Evolutionary conservation across 2,888 invertebrate species (phyloP).

Genomic region (Enoplolaimus lenunculus): DNA sequence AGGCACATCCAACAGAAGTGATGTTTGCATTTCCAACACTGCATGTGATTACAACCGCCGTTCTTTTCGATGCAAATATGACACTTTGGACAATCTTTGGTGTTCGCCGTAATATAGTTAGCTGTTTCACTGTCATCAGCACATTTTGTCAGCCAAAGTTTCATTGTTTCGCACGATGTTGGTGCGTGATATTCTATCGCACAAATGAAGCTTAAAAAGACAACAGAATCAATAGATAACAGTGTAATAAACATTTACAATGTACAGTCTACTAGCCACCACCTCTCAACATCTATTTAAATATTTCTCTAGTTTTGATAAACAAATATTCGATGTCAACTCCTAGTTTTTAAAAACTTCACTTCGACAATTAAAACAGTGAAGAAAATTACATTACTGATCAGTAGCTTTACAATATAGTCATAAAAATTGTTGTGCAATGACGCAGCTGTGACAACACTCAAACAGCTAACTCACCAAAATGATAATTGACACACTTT

Average conservation of each 20-base stretch:
- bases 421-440: no score
- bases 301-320: no score
- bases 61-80: conserved; percentile 99
- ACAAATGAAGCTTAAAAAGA: conserved; percentile 58
- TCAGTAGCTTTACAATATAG: no score
- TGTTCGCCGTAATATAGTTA: conserved; percentile 96
- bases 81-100: conserved; percentile 94
- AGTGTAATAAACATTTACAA: neutral
- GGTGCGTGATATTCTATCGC: conserved; percentile 96
- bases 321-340: no score
- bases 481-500: conserved; percentile 13
- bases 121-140: conserved; percentile 99
- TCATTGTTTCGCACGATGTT: conserved; percentile 84
- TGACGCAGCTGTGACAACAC: no score
- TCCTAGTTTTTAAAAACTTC: neutral
- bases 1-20: conserved; percentile 99
- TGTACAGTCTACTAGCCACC: neutral
- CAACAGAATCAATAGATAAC: neutral
- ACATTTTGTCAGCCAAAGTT: conserved; percentile 96
- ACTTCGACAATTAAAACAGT: neutral
- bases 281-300: neutral
- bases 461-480: conserved; percentile 18
- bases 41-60: conserved; percentile 98
- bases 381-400: neutral
- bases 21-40: conserved; percentile 60